These are phyloP conservation scores for Enteromius argenteus DNA, from an alignment of 2,797 vertebrate genomes.

Conservation along the genomic window DNA sequence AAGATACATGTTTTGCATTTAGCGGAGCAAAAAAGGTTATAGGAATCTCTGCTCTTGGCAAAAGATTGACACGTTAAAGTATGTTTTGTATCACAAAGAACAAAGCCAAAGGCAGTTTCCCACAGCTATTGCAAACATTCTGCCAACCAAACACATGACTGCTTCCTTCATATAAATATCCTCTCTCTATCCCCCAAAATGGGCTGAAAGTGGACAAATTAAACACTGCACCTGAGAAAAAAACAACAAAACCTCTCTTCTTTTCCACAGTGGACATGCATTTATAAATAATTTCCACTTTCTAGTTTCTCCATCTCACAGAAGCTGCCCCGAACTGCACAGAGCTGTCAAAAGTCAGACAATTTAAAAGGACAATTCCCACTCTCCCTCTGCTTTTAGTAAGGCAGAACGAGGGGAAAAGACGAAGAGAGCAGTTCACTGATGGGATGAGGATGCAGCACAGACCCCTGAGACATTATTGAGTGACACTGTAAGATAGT, in stretches of 20 bases:
- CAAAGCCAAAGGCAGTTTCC: constrained; percentile 6
- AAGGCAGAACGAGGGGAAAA: background rate
- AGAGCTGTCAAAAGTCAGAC: constrained; percentile 22
- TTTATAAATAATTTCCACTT: constrained; percentile 29
- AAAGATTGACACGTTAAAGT: constrained; percentile 3
- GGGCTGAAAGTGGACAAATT: background rate
- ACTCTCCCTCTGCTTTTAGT: constrained; percentile 25
- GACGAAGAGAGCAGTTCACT: background rate
- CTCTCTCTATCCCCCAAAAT: background rate
- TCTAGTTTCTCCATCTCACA: background rate
- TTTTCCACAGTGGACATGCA: background rate
- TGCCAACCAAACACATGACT: background rate
- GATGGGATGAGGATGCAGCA: background rate
- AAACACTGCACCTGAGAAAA: background rate
- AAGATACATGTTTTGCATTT: background rate
- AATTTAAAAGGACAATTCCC: constrained; percentile 28
- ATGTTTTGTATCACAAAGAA: constrained; percentile 1
- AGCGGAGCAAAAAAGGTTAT: background rate
- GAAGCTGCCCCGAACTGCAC: background rate
- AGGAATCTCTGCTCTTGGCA: background rate
- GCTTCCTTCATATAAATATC: background rate
- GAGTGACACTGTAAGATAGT: background rate
- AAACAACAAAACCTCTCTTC: background rate
- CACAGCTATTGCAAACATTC: constrained; percentile 9
- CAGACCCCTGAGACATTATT: constrained; percentile 2